phyloP scores from a whole-genome alignment of 1,140 invertebrate genomes.

The Aphaenogaster rudis region DNA sequence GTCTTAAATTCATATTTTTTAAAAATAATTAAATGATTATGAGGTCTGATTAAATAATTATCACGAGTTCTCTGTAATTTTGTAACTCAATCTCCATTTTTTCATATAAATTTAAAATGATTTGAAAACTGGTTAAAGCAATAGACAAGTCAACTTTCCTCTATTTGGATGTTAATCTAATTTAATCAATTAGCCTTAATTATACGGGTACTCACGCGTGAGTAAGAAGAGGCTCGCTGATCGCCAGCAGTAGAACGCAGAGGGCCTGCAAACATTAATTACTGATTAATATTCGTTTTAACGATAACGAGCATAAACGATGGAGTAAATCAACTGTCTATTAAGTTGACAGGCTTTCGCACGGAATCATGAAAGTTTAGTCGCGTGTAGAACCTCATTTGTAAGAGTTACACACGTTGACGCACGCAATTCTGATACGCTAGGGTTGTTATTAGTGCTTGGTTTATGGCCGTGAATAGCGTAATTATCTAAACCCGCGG shows the following conservation, averaged over 20 bases:
- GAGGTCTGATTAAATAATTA: no score
- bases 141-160: not conserved
- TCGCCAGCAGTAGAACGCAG: slow-evolving; percentile 74
- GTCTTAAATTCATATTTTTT: not conserved
- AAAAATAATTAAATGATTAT: not conserved
- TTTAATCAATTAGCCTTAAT: slow-evolving; percentile 27
- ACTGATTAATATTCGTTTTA: slow-evolving; percentile 34
- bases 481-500: slow-evolving; percentile 26
- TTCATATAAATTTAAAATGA: not conserved
- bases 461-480: slow-evolving; percentile 13
- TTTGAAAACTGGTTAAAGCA: not conserved
- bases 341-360: slow-evolving; percentile 37
- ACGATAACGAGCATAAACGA: slow-evolving; percentile 24
- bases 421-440: slow-evolving; percentile 33
- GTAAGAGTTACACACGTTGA: not conserved
- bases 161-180: not conserved
- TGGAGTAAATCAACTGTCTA: not conserved
- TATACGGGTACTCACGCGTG: slow-evolving; percentile 74
- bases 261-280: slow-evolving; percentile 69
- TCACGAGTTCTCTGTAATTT: not conserved
- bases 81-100: not conserved
- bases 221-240: slow-evolving; percentile 72
- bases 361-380: slow-evolving; percentile 12
- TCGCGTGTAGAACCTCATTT: slow-evolving; percentile 4
- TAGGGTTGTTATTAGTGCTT: slow-evolving; percentile 45